Base-by-base conservation (phyloP, 2,113 vertebrate species). In the Turdus rufiventris region DNA sequence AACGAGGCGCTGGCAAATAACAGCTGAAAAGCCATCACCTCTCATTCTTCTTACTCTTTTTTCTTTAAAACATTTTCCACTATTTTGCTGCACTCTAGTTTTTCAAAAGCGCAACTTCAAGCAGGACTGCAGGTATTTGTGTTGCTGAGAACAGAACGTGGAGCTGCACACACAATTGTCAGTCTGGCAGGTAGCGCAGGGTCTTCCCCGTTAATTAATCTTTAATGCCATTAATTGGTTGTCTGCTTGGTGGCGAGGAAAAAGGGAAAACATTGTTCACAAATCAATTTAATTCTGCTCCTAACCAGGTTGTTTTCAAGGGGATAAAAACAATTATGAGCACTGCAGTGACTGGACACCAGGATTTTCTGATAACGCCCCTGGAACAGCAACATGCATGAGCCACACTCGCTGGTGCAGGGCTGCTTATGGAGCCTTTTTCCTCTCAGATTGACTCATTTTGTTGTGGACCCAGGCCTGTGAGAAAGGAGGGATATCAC, bases 201-300 rank as follows among this genome's bases (percentile, higher is more conserved):
- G 58, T 36, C 75, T 80, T 96, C 73, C 60, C 54, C 9, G 4
- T 92, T 97, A 97, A 97, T 98, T 95, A 98, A 98, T 97, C 96
- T 97, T 97, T 97, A 97, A 97, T 98, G 95, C 87, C 91, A 94
- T 97, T 97, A 97, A 98, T 98, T 97, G 97, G 85, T 88, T 97
- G 96, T 87, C 92, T 97, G 95, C 92, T 93, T 76, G 95, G 79
- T 94, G 91, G 97, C 15, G 14, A 96, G 96, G 77, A 95, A 96
- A 70, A 97, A 82, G 50, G 76, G 67, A 96, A 97, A 98, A 98
- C 89, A 93, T 54, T 91, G 86, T 90, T 97, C 94, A 94, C 93
- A 96, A 97, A 98, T 98, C 97, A 98, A 95, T 97, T 95, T 89
- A 79, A 87, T 97, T 96, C 94, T 96, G 89, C 82, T 92, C 89